phyloP scores from a whole-genome alignment of 2,113 vertebrate species.

The Rhynchopsitta pachyrhyncha region DNA sequence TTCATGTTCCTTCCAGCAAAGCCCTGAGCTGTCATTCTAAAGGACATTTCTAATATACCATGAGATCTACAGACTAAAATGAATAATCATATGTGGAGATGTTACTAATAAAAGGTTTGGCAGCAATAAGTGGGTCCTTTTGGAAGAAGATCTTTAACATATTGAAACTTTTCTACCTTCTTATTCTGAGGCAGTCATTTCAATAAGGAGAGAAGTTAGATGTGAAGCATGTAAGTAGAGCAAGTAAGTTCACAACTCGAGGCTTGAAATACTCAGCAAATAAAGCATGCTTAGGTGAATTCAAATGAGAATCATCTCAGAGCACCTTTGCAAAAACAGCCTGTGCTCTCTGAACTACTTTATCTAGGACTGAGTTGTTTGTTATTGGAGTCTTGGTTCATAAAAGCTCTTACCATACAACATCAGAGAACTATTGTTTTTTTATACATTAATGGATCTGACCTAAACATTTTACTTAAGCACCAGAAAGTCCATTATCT shows the following conservation, averaged over 20 bases:
- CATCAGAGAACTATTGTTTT: background rate
- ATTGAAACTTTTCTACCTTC: background rate
- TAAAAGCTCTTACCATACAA: background rate
- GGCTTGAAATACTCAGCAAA: background rate
- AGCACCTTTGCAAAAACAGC: background rate
- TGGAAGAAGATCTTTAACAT: background rate
- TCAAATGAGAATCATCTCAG: fast-evolving
- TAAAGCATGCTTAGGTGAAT: background rate
- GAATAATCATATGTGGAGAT: fast-evolving
- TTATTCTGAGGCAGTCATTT: background rate
- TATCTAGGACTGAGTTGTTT: background rate
- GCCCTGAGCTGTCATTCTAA: background rate
- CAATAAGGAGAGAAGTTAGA: background rate
- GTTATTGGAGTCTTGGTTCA: background rate
- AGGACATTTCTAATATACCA: background rate
- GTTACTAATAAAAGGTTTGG: background rate
- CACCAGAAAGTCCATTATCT: background rate
- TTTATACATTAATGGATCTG: background rate
- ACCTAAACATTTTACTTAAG: background rate
- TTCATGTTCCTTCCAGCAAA: background rate
- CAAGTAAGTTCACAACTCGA: background rate
- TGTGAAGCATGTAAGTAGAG: fast-evolving
- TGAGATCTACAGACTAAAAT: background rate
- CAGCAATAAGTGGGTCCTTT: background rate
- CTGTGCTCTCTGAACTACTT: background rate